Percentiles rank a stretch among this genome's conserved stretches.
phyloP scores from a whole-genome alignment of 2,888 invertebrate species.

The Pollenia amentaria region DNA sequence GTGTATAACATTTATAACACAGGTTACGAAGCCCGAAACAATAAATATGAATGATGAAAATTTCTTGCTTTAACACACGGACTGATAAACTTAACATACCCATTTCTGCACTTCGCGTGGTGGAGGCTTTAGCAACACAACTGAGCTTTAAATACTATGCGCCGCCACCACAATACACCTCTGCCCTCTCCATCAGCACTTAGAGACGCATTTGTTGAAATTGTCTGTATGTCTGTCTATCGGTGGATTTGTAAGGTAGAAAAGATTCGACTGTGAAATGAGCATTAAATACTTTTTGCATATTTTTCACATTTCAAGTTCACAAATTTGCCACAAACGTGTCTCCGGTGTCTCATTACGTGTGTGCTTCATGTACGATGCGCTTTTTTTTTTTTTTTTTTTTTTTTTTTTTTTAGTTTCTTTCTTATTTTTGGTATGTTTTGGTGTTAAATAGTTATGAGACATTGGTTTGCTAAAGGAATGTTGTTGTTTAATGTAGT shows the following conservation, averaged over 20 bases:
- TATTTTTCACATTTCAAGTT: slow-evolving; percentile 75
- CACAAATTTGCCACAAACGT: slow-evolving; percentile 74
- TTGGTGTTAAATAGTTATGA: slow-evolving; percentile 74
- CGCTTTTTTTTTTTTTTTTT: slow-evolving; percentile 25
- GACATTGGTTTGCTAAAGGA: slow-evolving; percentile 69
- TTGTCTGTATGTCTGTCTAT: background rate
- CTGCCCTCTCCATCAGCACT: slow-evolving; percentile 10
- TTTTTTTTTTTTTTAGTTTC: slow-evolving; percentile 20
- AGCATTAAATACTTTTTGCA: slow-evolving; percentile 72
- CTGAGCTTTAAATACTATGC: slow-evolving; percentile 42
- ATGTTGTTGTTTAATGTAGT: slow-evolving; percentile 48
- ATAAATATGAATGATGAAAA: no score
- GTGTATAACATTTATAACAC: no score
- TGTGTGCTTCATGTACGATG: slow-evolving; percentile 66
- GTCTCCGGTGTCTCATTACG: slow-evolving; percentile 75
- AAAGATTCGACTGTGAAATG: slow-evolving; percentile 59
- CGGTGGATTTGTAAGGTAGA: background rate
- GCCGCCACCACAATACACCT: slow-evolving; percentile 29
- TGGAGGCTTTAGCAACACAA: background rate
- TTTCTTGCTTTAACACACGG: no score
- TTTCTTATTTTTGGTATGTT: slow-evolving; percentile 45
- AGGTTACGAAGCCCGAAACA: no score
- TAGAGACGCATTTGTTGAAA: background rate
- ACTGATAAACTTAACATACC: no score
- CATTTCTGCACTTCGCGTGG: no score